Evolutionary conservation across 64 coral and sea anemone genomes (phyloP).

Genomic region (Porites australiensis): DNA sequence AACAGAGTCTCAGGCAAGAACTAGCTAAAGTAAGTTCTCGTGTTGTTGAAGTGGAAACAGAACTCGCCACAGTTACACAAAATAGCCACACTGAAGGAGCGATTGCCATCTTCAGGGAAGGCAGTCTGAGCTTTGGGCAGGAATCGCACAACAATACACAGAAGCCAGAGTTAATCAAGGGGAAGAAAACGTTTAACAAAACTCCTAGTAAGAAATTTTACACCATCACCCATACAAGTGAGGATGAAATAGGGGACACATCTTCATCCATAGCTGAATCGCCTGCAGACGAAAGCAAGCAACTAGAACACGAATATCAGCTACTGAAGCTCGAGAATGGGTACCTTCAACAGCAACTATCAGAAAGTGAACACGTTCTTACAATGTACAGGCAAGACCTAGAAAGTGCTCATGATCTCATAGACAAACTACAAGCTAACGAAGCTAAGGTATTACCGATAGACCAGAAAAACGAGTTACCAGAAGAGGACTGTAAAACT

Average conservation of each 20-base stretch:
- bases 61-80: neutral
- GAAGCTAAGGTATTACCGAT: neutral
- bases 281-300: slow-evolving; percentile 37
- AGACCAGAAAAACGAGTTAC: neutral
- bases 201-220: slow-evolving; percentile 36
- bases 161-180: neutral
- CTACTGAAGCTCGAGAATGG: slow-evolving; percentile 61
- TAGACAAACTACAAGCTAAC: slow-evolving; percentile 33
- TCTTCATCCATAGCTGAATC: slow-evolving; percentile 49
- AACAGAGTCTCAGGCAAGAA: slow-evolving; percentile 42
- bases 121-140: neutral
- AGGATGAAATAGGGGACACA: slow-evolving; percentile 45
- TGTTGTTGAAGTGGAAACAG: slow-evolving; percentile 7
- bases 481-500: slow-evolving; percentile 39
- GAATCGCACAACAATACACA: neutral
- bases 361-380: slow-evolving; percentile 54
- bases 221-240: slow-evolving; percentile 24
- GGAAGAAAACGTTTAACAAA: neutral
- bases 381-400: slow-evolving; percentile 67
- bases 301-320: slow-evolving; percentile 47
- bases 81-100: neutral
- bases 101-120: neutral
- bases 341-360: slow-evolving; percentile 61
- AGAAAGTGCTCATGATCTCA: slow-evolving; percentile 52
- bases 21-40: neutral